Evolutionary conservation across 2,797 vertebrate species (phyloP).

Genomic region (Anguilla marmorata): DNA sequence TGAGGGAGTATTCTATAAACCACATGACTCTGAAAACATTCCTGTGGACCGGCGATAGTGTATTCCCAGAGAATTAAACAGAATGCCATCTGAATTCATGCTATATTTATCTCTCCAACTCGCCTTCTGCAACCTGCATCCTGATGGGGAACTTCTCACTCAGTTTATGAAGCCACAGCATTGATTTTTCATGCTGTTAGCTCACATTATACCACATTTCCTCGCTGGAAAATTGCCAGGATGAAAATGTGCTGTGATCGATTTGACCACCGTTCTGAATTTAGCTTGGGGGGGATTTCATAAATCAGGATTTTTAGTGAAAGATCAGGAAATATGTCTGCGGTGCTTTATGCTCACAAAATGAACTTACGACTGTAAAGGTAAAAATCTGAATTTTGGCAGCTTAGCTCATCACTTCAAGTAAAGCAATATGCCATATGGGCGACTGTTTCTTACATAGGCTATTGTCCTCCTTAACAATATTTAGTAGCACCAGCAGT

Average conservation of each 20-base stretch:
- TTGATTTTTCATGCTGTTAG: conserved; percentile 36
- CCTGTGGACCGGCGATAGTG: not conserved
- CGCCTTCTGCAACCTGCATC: conserved; percentile 27
- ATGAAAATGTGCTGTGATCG: conserved; percentile 31
- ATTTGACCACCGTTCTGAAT: conserved; percentile 18
- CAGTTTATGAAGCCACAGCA: conserved; percentile 6
- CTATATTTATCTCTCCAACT: conserved; percentile 20
- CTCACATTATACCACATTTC: conserved; percentile 36
- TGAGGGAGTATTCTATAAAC: not conserved
- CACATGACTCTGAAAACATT: not conserved
- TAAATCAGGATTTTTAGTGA: conserved; percentile 14
- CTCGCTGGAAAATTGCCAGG: conserved; percentile 31
- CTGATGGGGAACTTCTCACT: conserved; percentile 15
- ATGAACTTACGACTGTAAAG: not conserved
- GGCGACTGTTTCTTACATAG: not conserved
- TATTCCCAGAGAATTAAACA: conserved; percentile 10
- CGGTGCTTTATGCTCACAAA: not conserved
- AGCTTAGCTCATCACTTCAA: not conserved
- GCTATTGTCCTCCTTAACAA: not conserved
- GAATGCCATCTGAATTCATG: not conserved
- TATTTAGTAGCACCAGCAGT: not conserved
- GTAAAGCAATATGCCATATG: not conserved
- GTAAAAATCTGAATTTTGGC: conserved; percentile 5
- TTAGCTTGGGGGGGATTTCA: conserved; percentile 10
- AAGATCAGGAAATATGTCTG: conserved; percentile 18